Evolutionary conservation across 37 sponge, comb jelly and placozoan genomes (phyloP).

Genomic region (Ephydatia muelleri): DNA sequence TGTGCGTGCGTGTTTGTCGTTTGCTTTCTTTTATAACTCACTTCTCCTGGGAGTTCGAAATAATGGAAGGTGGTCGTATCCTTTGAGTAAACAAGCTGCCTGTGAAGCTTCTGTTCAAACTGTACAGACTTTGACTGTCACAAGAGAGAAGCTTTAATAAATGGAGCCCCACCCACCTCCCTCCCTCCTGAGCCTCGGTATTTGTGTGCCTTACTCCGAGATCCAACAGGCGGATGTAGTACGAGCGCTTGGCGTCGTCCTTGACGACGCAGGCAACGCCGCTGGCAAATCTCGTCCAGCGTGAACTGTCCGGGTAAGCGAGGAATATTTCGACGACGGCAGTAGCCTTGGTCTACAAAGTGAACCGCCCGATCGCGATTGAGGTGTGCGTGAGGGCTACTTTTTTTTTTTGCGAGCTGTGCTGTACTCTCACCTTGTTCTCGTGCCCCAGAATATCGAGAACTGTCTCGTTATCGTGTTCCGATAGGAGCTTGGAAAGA

Average conservation of each 20-base stretch:
- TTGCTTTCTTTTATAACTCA: too few relatives aligned
- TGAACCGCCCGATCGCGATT: neutral
- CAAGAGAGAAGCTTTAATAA: neutral
- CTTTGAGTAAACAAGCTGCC: conserved; percentile 79
- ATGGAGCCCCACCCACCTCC: too few relatives aligned
- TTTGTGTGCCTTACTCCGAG: conserved; percentile 42
- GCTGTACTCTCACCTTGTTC: too few relatives aligned
- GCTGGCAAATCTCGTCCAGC: conserved; percentile 80
- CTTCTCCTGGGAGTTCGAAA: conserved; percentile 96
- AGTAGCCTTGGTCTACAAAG: conserved; percentile 79
- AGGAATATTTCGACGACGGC: conserved; percentile 93
- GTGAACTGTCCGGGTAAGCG: conserved; percentile 66
- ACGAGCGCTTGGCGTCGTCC: conserved; percentile 86
- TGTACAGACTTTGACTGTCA: conserved; percentile 63
- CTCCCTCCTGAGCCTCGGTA: too few relatives aligned
- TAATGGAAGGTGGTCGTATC: conserved; percentile 84
- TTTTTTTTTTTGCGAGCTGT: too few relatives aligned
- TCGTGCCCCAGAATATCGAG: too few relatives aligned
- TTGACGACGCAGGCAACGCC: conserved; percentile 94
- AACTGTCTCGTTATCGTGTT: too few relatives aligned
- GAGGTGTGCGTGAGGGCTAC: too few relatives aligned
- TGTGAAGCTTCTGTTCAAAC: conserved; percentile 90
- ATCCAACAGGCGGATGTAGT: conserved; percentile 86
- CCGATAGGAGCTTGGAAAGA: too few relatives aligned
- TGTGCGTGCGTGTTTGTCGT: too few relatives aligned